A percentile compares a stretch with the other conserved stretches of the same genome.
phyloP scores from a whole-genome alignment of 92 coral and sea anemone species.

The Meandrina meandrites region DNA sequence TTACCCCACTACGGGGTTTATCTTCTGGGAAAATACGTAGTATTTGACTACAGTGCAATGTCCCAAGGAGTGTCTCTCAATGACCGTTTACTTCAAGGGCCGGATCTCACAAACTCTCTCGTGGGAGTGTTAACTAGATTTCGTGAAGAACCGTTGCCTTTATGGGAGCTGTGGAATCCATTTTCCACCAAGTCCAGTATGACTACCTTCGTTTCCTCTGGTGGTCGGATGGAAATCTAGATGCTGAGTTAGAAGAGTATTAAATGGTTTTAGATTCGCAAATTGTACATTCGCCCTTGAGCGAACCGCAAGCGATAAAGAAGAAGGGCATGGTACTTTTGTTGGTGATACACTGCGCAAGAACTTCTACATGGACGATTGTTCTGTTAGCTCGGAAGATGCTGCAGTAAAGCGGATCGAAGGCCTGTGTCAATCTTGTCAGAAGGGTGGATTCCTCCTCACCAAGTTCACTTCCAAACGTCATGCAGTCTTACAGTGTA shows the following conservation, averaged over 20 bases:
- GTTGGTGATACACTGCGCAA: conserved; percentile 26
- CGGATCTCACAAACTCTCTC: conserved; percentile 57
- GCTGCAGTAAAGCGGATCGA: conserved; percentile 45
- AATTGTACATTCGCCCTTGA: conserved; percentile 42
- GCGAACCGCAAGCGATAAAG: conserved; percentile 36
- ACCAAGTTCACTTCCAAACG: conserved; percentile 57
- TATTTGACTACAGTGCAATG: conserved; percentile 61
- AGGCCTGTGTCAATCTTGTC: conserved; percentile 35
- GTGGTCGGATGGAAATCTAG: conserved; percentile 49
- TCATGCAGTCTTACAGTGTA: conserved; percentile 27
- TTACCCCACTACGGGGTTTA: conserved; percentile 71
- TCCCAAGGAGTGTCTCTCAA: conserved; percentile 59
- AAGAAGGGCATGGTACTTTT: conserved; percentile 17
- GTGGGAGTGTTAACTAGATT: conserved; percentile 59
- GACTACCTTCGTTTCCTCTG: conserved; percentile 48
- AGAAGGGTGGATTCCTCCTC: conserved; percentile 59
- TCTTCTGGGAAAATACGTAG: conserved; percentile 61
- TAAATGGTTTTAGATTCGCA: too few relatives aligned
- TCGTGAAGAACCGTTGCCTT: conserved; percentile 58
- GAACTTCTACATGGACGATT: conserved; percentile 51
- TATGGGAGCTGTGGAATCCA: conserved; percentile 62
- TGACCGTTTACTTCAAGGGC: conserved; percentile 63
- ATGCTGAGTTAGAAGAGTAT: conserved; percentile 12
- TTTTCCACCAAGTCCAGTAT: conserved; percentile 66
- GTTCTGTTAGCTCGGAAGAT: conserved; percentile 31